phyloP scores from a whole-genome alignment of 2,797 vertebrate genomes.

The Chelonia mydas region DNA sequence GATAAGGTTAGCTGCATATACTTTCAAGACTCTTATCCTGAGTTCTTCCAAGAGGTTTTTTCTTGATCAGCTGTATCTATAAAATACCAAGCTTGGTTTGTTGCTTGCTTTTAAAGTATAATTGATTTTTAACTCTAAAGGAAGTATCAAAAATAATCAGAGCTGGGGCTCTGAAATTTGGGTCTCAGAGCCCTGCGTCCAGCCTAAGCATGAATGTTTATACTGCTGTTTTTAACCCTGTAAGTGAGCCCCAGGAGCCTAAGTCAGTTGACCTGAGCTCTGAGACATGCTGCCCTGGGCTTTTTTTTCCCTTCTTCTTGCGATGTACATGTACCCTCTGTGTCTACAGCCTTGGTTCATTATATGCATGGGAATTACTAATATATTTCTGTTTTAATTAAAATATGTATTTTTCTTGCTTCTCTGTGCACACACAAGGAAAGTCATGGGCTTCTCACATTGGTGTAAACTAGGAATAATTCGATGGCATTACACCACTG shows the following conservation, averaged over 20 bases:
- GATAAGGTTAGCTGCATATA: neutral
- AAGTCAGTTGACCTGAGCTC: neutral
- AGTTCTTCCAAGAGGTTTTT: neutral
- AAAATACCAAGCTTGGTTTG: neutral
- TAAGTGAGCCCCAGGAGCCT: neutral
- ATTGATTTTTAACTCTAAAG: neutral
- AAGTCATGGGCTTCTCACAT: neutral
- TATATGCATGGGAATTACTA: neutral
- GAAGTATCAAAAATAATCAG: neutral
- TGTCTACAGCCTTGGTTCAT: neutral
- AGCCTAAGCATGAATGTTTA: neutral
- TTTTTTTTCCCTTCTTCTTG: too few species aligned
- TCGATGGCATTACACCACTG: neutral
- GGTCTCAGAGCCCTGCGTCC: neutral
- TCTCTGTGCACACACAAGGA: neutral
- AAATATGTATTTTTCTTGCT: neutral
- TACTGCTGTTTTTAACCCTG: neutral
- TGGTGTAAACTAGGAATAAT: accelerated
- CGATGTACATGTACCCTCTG: neutral
- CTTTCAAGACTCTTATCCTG: neutral
- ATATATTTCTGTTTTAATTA: neutral
- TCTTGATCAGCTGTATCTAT: neutral
- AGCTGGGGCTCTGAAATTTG: neutral
- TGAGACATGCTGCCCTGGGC: neutral
- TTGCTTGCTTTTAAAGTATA: neutral